These are phyloP conservation scores for Hedychridium roseum DNA, from an alignment of 2,888 invertebrate species.

Conservation along the genomic window DNA sequence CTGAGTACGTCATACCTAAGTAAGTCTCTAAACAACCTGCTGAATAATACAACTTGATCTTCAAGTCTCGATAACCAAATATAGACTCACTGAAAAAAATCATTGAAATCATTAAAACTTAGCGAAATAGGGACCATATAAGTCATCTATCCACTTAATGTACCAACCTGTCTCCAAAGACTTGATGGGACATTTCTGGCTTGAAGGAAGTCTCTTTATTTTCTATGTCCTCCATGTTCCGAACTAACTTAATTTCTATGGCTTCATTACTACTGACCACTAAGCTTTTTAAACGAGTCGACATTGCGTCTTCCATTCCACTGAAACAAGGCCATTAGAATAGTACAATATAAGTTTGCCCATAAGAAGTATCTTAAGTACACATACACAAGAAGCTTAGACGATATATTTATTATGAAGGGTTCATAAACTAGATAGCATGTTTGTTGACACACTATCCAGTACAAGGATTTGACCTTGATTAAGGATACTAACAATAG, in stretches of 20 bases:
- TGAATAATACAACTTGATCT: slow-evolving; percentile 80
- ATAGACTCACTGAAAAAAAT: slow-evolving; percentile 78
- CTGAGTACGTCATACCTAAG: slow-evolving; percentile 77
- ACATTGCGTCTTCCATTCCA: slow-evolving; percentile 54
- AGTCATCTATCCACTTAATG: neutral
- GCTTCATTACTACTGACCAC: slow-evolving; percentile 65
- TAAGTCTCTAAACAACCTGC: slow-evolving; percentile 85
- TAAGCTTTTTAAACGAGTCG: slow-evolving; percentile 56
- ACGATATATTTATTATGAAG: neutral
- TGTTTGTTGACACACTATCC: neutral
- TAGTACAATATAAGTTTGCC: no score
- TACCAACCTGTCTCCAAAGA: slow-evolving; percentile 81
- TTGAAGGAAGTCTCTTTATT: slow-evolving; percentile 73
- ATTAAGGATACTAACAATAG: slow-evolving; percentile 13
- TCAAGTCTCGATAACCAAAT: slow-evolving; percentile 89
- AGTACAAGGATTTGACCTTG: slow-evolving; percentile 20
- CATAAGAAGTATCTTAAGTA: neutral
- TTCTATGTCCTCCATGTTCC: slow-evolving; percentile 72
- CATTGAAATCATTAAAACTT: slow-evolving; percentile 12
- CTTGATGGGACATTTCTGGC: slow-evolving; percentile 92
- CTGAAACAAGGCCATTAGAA: slow-evolving; percentile 20
- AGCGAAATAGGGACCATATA: slow-evolving; percentile 1
- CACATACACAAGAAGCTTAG: neutral
- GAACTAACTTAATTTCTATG: slow-evolving; percentile 68
- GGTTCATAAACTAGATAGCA: neutral